These are phyloP conservation scores for Drosophila ustulata DNA, from an alignment of 2,888 invertebrate genomes.

Conservation along the genomic window DNA sequence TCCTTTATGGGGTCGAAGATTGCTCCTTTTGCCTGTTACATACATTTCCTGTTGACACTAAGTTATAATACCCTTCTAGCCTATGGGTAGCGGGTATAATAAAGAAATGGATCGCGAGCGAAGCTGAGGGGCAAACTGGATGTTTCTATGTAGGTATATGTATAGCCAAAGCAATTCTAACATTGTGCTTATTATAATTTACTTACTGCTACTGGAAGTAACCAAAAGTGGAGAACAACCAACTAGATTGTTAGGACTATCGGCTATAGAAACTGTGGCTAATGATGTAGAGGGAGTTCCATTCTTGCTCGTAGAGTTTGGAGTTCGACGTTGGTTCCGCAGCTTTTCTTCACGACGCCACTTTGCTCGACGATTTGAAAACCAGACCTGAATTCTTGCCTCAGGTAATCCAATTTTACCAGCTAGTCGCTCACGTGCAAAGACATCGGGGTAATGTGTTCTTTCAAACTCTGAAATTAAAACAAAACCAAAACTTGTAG, in stretches of 20 bases:
- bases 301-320: constrained; percentile 81
- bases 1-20: too few species aligned
- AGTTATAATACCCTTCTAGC: too few species aligned
- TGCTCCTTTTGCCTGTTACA: too few species aligned
- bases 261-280: constrained; percentile 58
- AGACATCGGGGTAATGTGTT: constrained; percentile 98
- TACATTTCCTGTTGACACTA: too few species aligned
- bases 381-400: constrained; percentile 94
- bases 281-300: constrained; percentile 63
- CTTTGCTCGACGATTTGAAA: constrained; percentile 98
- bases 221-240: constrained; percentile 58
- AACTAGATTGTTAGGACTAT: constrained; percentile 73
- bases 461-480: constrained; percentile 92
- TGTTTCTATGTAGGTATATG: too few species aligned
- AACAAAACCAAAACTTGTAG: constrained; percentile 37
- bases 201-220: constrained; percentile 39
- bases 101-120: too few species aligned
- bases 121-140: too few species aligned
- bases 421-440: constrained; percentile 95
- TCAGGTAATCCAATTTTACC: constrained; percentile 97
- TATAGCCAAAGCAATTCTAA: too few species aligned
- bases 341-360: constrained; percentile 99
- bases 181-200: background rate
- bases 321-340: constrained; percentile 92
- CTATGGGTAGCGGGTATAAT: too few species aligned